Base-by-base conservation (phyloP, 1,140 invertebrate genomes). In the Micrasema minimum region DNA sequence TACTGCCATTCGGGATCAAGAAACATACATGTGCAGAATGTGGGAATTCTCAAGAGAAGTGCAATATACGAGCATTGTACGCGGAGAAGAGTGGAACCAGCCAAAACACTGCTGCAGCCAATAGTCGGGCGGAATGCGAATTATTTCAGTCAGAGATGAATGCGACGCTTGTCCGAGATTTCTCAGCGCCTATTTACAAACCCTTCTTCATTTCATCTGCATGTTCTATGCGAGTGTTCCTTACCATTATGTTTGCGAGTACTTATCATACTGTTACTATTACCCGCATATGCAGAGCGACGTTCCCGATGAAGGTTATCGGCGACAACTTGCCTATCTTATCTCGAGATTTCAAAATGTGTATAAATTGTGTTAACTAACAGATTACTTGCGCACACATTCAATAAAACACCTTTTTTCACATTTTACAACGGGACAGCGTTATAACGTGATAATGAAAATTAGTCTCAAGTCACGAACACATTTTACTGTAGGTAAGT, bases 111-210 rank as follows among this genome's bases (percentile, higher is more conserved):
- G 9, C 35, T 35, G 18, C 9, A 41, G 35, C 37, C 55, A 35
- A 12, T 22, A 35, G 16, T 18, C 55, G 35, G 16, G 16, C 20
- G 55, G 55, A 59, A 59, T 59, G 55, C 37, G 37, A 43, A 59
- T 59, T 59, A 59, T 38, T 59, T 59, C 22, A 59, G 55, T 14
- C 55, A 11, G 51, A 59, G 55, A 59, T 59, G 55, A 59, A 59
- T 38, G 55, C 37, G 55, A 41, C 55, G 55, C 37, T 59, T 59
- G 55, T 59, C 35, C 55, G 55, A 59, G 55, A 59, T 59, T 41
- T 59, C 26, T 20, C 55, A 16, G 12, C 55, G 37, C 35, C 35
- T 20, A 38, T 59, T 59, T 18, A 41, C 55, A 38, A 59, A 59
- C 55, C 55, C 18, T 59, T 6, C 55, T 41, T 10, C 16, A 11